phyloP scores from a whole-genome alignment of 2,888 invertebrate genomes.

The Ischnura elegans region DNA sequence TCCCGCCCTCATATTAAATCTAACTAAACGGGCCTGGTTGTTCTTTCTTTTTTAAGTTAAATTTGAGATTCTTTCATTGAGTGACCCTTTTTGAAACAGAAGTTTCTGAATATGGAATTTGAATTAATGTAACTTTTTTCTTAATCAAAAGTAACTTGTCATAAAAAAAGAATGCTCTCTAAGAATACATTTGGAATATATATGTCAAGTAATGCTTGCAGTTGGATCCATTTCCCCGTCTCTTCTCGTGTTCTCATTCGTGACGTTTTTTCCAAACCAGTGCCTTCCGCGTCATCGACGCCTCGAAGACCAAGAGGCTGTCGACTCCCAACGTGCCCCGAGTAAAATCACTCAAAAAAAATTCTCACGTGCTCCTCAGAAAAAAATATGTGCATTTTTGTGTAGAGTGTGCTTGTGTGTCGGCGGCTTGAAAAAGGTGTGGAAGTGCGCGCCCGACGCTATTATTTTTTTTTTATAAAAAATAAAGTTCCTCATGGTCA shows the following conservation, averaged over 20 bases:
- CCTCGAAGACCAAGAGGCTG: conserved; percentile 18
- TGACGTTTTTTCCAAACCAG: conserved; percentile 10
- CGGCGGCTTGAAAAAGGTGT: background rate
- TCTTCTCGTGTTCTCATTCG: background rate
- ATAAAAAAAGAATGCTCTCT: too few species aligned
- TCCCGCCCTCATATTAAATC: too few species aligned
- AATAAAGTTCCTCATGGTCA: background rate
- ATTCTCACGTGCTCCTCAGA: background rate
- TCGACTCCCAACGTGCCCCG: background rate
- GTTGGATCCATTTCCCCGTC: background rate
- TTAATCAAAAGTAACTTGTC: too few species aligned
- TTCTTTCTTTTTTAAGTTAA: too few species aligned
- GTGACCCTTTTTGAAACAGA: too few species aligned
- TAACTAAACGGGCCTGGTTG: too few species aligned
- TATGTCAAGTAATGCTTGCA: background rate
- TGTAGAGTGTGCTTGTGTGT: background rate
- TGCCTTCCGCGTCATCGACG: conserved; percentile 4
- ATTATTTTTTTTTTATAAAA: background rate
- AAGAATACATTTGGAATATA: too few species aligned
- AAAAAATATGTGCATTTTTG: background rate
- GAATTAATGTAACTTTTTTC: too few species aligned
- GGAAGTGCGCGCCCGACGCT: background rate
- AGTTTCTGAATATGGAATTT: too few species aligned
- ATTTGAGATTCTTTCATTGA: too few species aligned
- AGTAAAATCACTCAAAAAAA: background rate